phyloP scores from a whole-genome alignment of 1,140 invertebrate species.

The Diorhabda sublineata region DNA sequence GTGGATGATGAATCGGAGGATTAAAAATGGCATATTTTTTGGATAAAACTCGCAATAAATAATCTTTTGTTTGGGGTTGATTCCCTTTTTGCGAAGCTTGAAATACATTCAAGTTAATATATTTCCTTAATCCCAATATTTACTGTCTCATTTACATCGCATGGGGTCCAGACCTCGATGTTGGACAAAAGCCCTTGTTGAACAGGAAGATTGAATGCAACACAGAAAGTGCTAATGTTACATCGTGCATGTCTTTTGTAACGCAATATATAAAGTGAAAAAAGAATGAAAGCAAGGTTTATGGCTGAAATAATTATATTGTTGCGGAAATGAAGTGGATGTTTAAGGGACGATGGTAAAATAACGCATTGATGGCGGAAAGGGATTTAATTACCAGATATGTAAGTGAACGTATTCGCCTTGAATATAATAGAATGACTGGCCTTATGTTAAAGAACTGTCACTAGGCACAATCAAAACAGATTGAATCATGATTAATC shows the following conservation, averaged over 20 bases:
- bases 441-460: neutral
- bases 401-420: neutral
- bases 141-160: neutral
- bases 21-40: too few relatives aligned
- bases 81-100: neutral
- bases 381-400: neutral
- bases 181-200: neutral
- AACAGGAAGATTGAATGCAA: conserved; percentile 2
- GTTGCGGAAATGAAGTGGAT: conserved; percentile 1
- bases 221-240: conserved; percentile 2
- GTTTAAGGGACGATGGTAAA: neutral
- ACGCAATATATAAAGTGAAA: neutral
- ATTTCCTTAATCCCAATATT: neutral
- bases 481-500: conserved; percentile 1
- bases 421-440: neutral
- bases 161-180: neutral
- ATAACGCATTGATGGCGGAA: conserved; percentile 1
- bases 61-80: too few relatives aligned
- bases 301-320: conserved; percentile 3
- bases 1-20: too few relatives aligned
- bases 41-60: too few relatives aligned
- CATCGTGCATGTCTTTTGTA: conserved; percentile 1
- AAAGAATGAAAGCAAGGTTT: neutral
- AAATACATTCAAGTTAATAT: neutral
- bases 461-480: neutral